Evolutionary conservation across 2,797 vertebrate species (phyloP), one percentile per base, ranked within the genome.

Genomic region (Dermochelys coriacea): DNA sequence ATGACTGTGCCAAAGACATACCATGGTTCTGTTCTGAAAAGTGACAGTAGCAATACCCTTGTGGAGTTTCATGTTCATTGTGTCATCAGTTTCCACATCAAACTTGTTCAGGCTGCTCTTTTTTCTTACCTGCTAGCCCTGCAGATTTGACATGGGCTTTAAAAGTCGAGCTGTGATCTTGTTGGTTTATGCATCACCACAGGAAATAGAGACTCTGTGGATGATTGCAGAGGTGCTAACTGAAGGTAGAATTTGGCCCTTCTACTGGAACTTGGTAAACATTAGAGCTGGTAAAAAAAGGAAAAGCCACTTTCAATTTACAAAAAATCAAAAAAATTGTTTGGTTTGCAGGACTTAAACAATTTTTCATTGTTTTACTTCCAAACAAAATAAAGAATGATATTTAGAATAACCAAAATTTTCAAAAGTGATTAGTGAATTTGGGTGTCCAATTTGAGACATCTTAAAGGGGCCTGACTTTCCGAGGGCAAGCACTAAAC

Each of bases 201-300:
- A 0, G 12, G 59, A 95, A 92, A 50, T 34, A 92, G 75, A 2
- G 27, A 90, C 54, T 54, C 68, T 37, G 68, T 68, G 74, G 83
- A 51, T 92, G 59, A 45, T 68, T 75, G 90, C 86, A 94, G 49
- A 92, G 18, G 23, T 90, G 81, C 84, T 87, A 95, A 93, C 86
- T 71, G 55, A 29, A 94, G 78, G 84, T 23, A 10, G 6, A 88
- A 27, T 82, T 87, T 88, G 95, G 47, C 18, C 25, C 51, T 79
- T 31, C 12, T n/a, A 5, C 54, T 95, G 27, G 82, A 94, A 86
- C 16, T 77, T 47, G 25, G 71, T 10, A 47, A 80, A 19, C 23
- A 92, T 75, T 45, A 84, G 7, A 90, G 5, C 10, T 87, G 41
- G 31, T 91, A 75, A 83, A 64, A n/a, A 86, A 92, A 81, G 3